phyloP scores from a whole-genome alignment of 1,140 invertebrate species.

The Drosophila nebulosa region DNA sequence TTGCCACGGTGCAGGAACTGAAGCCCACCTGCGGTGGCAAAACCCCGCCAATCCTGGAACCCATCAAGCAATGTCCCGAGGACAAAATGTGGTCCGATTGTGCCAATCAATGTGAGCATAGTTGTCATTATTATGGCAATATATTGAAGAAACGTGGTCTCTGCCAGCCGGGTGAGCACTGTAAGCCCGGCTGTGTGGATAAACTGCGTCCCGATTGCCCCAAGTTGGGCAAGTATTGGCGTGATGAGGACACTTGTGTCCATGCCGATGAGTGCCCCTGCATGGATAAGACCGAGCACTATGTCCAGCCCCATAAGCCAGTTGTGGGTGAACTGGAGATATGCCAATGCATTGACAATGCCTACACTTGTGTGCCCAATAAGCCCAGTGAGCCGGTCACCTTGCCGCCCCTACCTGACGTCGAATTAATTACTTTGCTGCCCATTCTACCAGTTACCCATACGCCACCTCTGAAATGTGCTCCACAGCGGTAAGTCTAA shows the following conservation, averaged over 20 bases:
- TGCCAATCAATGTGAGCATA: constrained; percentile 84
- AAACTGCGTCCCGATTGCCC: constrained; percentile 55
- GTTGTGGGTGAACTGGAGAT: constrained; percentile 80
- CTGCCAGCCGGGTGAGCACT: constrained; percentile 63
- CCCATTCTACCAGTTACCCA: constrained; percentile 81
- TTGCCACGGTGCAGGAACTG: constrained; percentile 83
- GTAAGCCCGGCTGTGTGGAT: constrained; percentile 80
- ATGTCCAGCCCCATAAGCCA: constrained; percentile 81
- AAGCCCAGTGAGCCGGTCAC: constrained; percentile 57
- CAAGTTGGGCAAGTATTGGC: constrained; percentile 82
- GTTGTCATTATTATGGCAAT: constrained; percentile 83
- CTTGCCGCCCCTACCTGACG: background rate
- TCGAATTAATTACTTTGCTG: background rate
- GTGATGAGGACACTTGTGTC: constrained; percentile 87
- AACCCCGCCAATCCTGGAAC: constrained; percentile 23
- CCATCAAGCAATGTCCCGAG: constrained; percentile 38
- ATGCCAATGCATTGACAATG: constrained; percentile 90
- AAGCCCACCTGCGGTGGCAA: constrained; percentile 83
- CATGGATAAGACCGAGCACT: constrained; percentile 83
- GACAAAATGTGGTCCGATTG: constrained; percentile 83
- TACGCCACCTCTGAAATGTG: constrained; percentile 82
- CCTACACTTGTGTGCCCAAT: constrained; percentile 84
- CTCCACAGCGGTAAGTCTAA: constrained; percentile 75
- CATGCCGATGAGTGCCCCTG: constrained; percentile 87
- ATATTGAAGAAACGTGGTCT: constrained; percentile 62